Percentiles rank a stretch among this genome's conserved stretches.
phyloP scores from a whole-genome alignment of 2,113 vertebrate genomes.

The Prolemur simus region DNA sequence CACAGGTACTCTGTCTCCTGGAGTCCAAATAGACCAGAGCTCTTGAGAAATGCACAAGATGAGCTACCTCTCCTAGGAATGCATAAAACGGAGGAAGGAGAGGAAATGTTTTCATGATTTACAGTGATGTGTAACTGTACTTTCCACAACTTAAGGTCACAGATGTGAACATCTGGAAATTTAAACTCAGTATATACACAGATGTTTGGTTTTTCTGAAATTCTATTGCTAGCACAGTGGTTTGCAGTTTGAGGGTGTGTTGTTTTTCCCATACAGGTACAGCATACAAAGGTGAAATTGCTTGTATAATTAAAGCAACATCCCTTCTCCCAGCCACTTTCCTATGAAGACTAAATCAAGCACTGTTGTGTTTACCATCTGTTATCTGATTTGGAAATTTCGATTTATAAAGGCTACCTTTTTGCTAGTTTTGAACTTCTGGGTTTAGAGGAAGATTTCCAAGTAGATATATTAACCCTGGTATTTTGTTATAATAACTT shows the following conservation, averaged over 20 bases:
- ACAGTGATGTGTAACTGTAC: background rate
- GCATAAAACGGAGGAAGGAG: background rate
- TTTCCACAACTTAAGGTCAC: background rate
- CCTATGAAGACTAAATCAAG: background rate
- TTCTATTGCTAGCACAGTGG: background rate
- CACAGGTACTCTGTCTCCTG: conserved; percentile 57
- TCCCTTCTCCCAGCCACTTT: background rate
- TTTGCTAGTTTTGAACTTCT: background rate
- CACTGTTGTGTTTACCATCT: background rate
- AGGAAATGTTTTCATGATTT: background rate
- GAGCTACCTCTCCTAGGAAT: background rate
- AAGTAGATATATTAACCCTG: background rate
- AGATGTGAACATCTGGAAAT: background rate
- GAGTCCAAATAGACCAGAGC: background rate
- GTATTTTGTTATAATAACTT: background rate
- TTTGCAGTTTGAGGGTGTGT: background rate
- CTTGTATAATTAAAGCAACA: background rate
- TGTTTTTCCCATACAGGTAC: background rate
- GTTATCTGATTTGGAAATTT: background rate
- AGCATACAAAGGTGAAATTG: background rate
- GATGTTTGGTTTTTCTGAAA: background rate
- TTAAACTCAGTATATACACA: background rate
- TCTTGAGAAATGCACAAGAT: background rate
- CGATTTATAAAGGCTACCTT: background rate
- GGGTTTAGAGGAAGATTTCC: background rate